Percentiles rank a stretch among this genome's conserved stretches.
These are phyloP conservation scores for Myripristis murdjan DNA, from an alignment of 2,797 vertebrate species.

Conservation along the genomic window DNA sequence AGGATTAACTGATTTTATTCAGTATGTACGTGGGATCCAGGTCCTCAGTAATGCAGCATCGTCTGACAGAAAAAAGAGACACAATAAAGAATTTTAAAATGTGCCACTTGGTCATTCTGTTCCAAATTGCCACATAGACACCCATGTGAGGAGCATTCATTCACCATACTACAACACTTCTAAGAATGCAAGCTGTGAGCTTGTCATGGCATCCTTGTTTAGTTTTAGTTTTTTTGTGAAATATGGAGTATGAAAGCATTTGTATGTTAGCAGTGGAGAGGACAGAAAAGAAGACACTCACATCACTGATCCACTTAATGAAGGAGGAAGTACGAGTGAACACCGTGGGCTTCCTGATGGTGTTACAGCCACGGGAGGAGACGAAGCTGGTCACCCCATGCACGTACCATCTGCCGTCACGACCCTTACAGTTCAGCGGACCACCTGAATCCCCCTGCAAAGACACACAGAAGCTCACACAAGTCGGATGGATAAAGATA, in stretches of 20 bases:
- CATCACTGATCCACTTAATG: slow-evolving; percentile 46
- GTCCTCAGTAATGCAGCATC: slow-evolving; percentile 12
- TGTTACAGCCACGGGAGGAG: slow-evolving; percentile 41
- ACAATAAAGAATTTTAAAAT: neutral
- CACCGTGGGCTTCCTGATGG: slow-evolving; percentile 49
- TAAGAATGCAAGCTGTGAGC: too few relatives aligned
- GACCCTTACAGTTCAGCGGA: slow-evolving; percentile 53
- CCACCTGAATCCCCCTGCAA: slow-evolving; percentile 59
- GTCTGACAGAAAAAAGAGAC: slow-evolving; percentile 1
- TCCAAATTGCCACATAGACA: too few relatives aligned
- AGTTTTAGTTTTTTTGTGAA: too few relatives aligned
- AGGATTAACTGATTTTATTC: neutral
- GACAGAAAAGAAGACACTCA: slow-evolving; percentile 1
- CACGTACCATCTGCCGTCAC: slow-evolving; percentile 49
- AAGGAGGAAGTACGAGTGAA: slow-evolving; percentile 61
- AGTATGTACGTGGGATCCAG: neutral
- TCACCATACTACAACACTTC: too few relatives aligned
- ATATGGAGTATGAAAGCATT: too few relatives aligned
- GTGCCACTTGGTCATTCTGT: neutral
- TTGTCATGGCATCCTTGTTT: too few relatives aligned
- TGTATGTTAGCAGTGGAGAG: too few relatives aligned
- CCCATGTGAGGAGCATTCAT: too few relatives aligned
- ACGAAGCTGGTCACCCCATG: slow-evolving; percentile 61
- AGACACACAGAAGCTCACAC: neutral
- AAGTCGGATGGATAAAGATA: neutral